These are phyloP conservation scores for Sphaeridia pumilis DNA, from an alignment of 2,888 invertebrate species.

Conservation along the genomic window DNA sequence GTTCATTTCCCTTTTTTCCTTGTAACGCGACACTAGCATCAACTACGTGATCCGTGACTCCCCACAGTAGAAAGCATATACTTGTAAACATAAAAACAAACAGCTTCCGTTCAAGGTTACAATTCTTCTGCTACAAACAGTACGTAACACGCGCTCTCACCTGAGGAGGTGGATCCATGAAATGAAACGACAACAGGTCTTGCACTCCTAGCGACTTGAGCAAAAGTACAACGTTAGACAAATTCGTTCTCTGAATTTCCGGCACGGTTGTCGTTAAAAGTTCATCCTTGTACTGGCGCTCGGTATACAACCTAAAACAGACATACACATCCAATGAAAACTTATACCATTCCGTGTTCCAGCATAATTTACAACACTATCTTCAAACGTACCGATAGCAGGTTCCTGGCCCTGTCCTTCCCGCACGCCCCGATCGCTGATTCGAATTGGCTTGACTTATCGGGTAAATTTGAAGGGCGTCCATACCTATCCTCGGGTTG, in stretches of 20 bases:
- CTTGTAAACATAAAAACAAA: too few species aligned
- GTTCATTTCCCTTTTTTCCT: too few species aligned
- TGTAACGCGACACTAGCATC: too few species aligned
- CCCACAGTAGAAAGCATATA: too few species aligned
- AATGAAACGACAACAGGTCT: constrained; percentile 92
- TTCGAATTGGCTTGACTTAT: constrained; percentile 95
- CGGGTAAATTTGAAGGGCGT: constrained; percentile 94
- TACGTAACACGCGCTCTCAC: too few species aligned
- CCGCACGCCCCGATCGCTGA: constrained; percentile 92
- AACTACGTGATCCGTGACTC: too few species aligned
- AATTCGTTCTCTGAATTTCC: constrained; percentile 96
- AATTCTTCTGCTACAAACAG: too few species aligned
- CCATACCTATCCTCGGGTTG: constrained; percentile 97
- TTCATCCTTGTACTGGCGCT: constrained; percentile 91
- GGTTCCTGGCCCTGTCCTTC: constrained; percentile 92
- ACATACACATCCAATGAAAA: too few species aligned
- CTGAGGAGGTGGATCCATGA: constrained; percentile 99
- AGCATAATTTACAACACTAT: too few species aligned
- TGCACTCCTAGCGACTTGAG: constrained; percentile 93
- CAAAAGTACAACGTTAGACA: constrained; percentile 93
- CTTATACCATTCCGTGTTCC: too few species aligned
- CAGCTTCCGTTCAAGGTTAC: too few species aligned
- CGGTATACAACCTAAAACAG: constrained; percentile 68
- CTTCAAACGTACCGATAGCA: constrained; percentile 51
- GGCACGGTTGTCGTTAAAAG: constrained; percentile 85